Evolutionary conservation across 2,797 vertebrate species (phyloP), one percentile per base, ranked within the genome.

Genomic region (Oreortyx pictus): DNA sequence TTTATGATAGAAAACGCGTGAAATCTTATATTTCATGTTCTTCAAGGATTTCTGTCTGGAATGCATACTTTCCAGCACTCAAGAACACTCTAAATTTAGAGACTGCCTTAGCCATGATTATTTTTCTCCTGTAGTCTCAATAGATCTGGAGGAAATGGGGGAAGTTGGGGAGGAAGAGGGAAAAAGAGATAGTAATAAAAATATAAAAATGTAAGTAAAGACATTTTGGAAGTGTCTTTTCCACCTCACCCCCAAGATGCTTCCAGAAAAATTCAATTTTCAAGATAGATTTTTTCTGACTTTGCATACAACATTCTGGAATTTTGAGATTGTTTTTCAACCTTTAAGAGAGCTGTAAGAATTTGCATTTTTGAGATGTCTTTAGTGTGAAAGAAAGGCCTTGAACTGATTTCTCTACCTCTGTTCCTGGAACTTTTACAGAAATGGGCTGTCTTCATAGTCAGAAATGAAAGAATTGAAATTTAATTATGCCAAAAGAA

Each of bases 401-500:
- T 0, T 84, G 74, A 74, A 71, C 29, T 67, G 78, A 83, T 88
- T 90, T 90, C 23, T 83, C 41, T 74, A 81, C 29, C 50, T 85
- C 39, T 73, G 15, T 23, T 86, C 47, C 54, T 67, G 33, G 24
- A 86, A 68, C 44, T 64, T 27, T 67, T 82, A 46, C 71, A 67
- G 67, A 86, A 80, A 93, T 68, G 37, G 86, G 24, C 15, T 64
- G 41, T 57, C 62, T 71, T 90, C 41, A 31, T 3, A 89, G 50
- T 64, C 59, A 82, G 57, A 31, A 15, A 83, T 64, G 61, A 11
- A 24, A 75, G 66, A 94, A 79, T 5, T 82, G 61, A 77, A 80
- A 70, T 89, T 95, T 84, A 95, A 92, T 92, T 95, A 92, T 43
- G 60, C 29, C 65, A 76, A 84, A 90, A 83, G 74, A 93, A 93